Conservation (phyloP, 1,140 invertebrate genomes). For the Hypsibius dujardini region DNA sequence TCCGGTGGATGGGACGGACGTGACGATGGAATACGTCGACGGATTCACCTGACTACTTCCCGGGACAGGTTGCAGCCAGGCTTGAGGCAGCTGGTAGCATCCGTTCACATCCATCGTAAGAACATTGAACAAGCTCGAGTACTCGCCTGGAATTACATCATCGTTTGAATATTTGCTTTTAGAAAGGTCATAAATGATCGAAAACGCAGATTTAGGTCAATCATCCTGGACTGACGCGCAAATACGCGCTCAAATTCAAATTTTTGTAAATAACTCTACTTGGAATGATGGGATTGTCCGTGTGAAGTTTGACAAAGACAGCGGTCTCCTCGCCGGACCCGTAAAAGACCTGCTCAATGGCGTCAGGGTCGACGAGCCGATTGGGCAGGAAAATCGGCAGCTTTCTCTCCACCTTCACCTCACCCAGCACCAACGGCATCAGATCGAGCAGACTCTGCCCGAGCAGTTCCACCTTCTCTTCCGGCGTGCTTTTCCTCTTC, state of each 20-base stretch:
- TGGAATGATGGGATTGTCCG: too few species aligned
- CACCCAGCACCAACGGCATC: background rate
- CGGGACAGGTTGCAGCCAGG: background rate
- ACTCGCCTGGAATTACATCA: background rate
- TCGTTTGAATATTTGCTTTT: background rate
- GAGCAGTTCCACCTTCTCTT: background rate
- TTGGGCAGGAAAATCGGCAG: background rate
- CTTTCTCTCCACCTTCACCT: background rate
- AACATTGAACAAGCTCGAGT: background rate
- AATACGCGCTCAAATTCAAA: too few species aligned
- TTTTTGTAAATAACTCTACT: too few species aligned
- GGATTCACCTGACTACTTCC: background rate
- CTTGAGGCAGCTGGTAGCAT: background rate
- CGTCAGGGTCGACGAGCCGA: background rate
- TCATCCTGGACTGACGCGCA: too few species aligned
- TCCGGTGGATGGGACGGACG: background rate
- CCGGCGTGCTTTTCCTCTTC: background rate
- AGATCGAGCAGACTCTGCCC: background rate
- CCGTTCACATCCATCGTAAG: background rate
- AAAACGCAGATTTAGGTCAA: too few species aligned
- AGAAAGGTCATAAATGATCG: background rate
- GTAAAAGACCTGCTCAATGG: too few species aligned
- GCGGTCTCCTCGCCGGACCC: too few species aligned
- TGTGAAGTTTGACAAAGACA: too few species aligned
- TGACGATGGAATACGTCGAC: background rate